Conservation (phyloP, 2,888 invertebrate genomes). For the Lypha dubia region DNA sequence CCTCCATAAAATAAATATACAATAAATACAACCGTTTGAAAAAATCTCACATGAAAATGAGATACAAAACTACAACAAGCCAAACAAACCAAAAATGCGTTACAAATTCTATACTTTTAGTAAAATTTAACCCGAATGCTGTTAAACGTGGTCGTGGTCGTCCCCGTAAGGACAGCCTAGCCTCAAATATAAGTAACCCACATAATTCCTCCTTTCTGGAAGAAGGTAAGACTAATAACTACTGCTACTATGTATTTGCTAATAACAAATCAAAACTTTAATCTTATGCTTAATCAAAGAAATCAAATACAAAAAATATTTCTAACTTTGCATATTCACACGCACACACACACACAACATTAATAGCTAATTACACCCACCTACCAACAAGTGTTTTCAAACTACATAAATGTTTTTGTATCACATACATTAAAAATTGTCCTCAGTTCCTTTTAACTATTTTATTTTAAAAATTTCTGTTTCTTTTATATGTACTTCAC, state of each 20-base stretch:
- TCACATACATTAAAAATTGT: too few species aligned
- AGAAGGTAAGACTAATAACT: conserved; percentile 86
- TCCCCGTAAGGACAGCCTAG: conserved; percentile 85
- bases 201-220: conserved; percentile 89
- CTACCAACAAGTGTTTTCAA: conserved; percentile 6
- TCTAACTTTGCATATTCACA: conserved; percentile 34
- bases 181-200: conserved; percentile 84
- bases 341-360: conserved; percentile 60
- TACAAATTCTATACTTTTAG: conserved; percentile 75
- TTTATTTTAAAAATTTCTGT: background rate
- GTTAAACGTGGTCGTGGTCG: conserved; percentile 86
- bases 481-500: background rate
- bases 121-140: conserved; percentile 81
- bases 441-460: background rate
- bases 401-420: background rate
- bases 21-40: conserved; percentile 52
- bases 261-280: conserved; percentile 56
- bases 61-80: conserved; percentile 67
- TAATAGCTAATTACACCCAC: background rate
- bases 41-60: conserved; percentile 66
- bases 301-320: conserved; percentile 5
- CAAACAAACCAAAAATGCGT: conserved; percentile 71
- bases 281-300: conserved; percentile 64
- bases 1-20: conserved; percentile 39
- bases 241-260: conserved; percentile 71